A percentile compares a stretch with the other conserved stretches of the same genome.
Conservation (phyloP, 2,888 invertebrate genomes). For the Leistus spinibarbis region DNA sequence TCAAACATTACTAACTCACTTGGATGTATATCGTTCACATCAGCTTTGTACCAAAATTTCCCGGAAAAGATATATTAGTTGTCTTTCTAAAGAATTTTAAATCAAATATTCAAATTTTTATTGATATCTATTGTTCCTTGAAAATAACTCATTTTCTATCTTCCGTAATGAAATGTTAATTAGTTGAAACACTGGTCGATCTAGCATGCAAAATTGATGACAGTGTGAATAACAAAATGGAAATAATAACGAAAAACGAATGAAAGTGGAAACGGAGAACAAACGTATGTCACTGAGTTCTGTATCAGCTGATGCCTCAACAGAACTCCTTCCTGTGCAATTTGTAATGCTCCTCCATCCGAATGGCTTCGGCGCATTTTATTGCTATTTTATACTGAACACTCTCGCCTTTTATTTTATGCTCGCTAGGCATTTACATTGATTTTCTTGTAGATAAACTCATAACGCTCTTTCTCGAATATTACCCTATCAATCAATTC, state of each 20-base stretch:
- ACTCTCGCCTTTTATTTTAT: neutral
- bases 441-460: neutral
- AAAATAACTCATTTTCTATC: no score
- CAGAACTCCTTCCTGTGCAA: slow-evolving; percentile 7
- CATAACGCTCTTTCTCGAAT: neutral
- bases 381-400: neutral
- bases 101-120: no score
- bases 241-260: neutral
- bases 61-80: no score
- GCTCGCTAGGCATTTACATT: neutral
- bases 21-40: no score
- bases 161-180: neutral
- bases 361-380: neutral
- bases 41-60: no score
- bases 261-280: neutral
- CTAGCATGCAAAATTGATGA: neutral
- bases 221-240: neutral
- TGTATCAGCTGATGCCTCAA: slow-evolving; percentile 8
- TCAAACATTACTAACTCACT: no score
- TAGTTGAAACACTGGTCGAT: neutral
- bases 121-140: no score
- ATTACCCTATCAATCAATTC: neutral
- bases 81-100: no score
- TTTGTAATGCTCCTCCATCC: neutral
- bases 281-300: neutral